phyloP scores from a whole-genome alignment of 2,113 vertebrate genomes.

The Hyperoodon ampullatus region DNA sequence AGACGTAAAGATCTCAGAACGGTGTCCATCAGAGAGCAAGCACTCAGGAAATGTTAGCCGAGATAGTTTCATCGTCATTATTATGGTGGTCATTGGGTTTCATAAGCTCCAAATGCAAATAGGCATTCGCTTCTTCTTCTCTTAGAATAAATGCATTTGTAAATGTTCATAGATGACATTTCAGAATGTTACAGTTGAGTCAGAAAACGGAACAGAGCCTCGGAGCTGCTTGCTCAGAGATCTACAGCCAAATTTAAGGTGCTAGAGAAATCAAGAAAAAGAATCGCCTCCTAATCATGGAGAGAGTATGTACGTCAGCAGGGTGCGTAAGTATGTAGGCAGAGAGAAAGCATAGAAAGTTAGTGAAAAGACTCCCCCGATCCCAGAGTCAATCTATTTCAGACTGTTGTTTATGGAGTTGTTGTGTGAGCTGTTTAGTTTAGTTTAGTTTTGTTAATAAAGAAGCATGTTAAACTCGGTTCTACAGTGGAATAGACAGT shows the following conservation, averaged over 20 bases:
- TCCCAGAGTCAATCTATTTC: neutral
- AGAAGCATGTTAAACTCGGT: neutral
- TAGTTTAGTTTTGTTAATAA: neutral
- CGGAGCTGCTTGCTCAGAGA: neutral
- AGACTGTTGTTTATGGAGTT: neutral
- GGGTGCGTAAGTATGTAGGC: neutral
- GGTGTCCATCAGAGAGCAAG: neutral
- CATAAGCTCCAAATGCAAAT: neutral
- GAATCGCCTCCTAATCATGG: neutral
- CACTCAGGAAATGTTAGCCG: neutral
- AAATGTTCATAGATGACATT: fast-evolving
- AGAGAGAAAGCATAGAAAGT: neutral
- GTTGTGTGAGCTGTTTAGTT: neutral
- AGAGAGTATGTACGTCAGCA: neutral
- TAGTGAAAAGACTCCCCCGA: neutral
- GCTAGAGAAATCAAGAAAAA: neutral
- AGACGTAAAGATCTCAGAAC: neutral
- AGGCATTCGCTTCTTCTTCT: neutral
- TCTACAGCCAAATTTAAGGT: neutral
- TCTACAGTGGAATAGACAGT: neutral
- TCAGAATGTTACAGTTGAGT: neutral
- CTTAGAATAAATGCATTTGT: neutral
- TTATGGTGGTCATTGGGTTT: neutral
- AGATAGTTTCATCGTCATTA: fast-evolving
- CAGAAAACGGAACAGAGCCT: neutral